These are phyloP conservation scores for Caranx melampygus DNA, from an alignment of 2,113 vertebrate genomes.

Conservation along the genomic window DNA sequence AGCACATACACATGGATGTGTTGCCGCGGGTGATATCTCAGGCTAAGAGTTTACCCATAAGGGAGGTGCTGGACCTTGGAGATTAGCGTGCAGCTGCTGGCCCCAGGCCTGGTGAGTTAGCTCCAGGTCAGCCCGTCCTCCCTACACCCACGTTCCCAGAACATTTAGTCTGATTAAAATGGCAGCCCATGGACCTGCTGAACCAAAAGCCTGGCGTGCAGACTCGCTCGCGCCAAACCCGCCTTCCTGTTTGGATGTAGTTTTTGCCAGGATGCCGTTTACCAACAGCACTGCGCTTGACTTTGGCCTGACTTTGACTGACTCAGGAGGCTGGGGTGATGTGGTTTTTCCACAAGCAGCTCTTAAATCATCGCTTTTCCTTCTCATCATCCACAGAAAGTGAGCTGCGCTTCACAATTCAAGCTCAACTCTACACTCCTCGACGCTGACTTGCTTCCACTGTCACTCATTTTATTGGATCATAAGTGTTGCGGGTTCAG, in stretches of 20 bases:
- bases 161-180: constrained; percentile 35
- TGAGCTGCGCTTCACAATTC: background rate
- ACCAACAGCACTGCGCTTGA: constrained; percentile 51
- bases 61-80: constrained; percentile 22
- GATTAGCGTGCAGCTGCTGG: constrained; percentile 49
- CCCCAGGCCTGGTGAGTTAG: constrained; percentile 27
- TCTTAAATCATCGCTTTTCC: constrained; percentile 25
- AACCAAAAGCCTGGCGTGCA: constrained; percentile 28
- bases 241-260: constrained; percentile 40
- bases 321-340: constrained; percentile 38
- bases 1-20: constrained; percentile 12
- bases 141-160: constrained; percentile 20
- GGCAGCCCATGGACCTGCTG: constrained; percentile 9
- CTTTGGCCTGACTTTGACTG: constrained; percentile 72
- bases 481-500: constrained; percentile 3
- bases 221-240: constrained; percentile 31
- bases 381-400: background rate
- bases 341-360: constrained; percentile 15
- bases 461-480: constrained; percentile 20
- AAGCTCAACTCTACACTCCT: background rate
- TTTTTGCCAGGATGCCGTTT: constrained; percentile 43
- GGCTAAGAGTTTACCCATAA: constrained; percentile 15
- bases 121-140: constrained; percentile 50
- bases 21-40: constrained; percentile 17
- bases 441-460: constrained; percentile 9